phyloP scores from a whole-genome alignment of 2,797 vertebrate genomes.

The Paedocypris micromegethes region DNA sequence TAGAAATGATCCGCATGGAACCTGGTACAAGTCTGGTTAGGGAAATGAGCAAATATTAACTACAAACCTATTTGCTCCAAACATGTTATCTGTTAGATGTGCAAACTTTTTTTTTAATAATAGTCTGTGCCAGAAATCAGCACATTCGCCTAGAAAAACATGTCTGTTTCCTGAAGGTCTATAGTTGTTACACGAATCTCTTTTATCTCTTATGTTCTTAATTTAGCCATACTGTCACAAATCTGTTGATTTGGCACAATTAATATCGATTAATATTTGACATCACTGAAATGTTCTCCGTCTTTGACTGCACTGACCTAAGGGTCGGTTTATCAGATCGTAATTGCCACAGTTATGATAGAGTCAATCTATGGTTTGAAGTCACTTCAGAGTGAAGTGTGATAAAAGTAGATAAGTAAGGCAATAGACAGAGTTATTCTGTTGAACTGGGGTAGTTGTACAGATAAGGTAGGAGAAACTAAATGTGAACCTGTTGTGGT shows the following conservation, averaged over 20 bases:
- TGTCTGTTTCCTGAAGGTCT: not conserved
- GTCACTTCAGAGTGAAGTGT: constrained; percentile 1
- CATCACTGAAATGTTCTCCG: too few relatives aligned
- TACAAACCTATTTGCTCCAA: constrained; percentile 9
- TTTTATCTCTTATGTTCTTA: not conserved
- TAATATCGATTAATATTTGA: too few relatives aligned
- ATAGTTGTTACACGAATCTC: not conserved
- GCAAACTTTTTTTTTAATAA: not conserved
- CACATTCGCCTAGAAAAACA: not conserved
- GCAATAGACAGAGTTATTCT: constrained; percentile 1
- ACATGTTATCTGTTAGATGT: not conserved
- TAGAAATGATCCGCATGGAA: constrained; percentile 45
- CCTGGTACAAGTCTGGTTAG: constrained; percentile 41
- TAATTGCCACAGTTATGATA: constrained; percentile 1
- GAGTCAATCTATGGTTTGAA: not conserved
- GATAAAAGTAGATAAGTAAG: constrained; percentile 13
- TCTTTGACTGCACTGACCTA: not conserved
- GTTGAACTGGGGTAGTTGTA: not conserved
- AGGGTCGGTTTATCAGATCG: not conserved
- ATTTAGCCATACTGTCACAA: too few relatives aligned
- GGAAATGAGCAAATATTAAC: constrained; percentile 39
- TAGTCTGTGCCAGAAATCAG: constrained; percentile 6
- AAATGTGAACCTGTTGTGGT: constrained; percentile 1
- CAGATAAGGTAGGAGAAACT: constrained; percentile 14
- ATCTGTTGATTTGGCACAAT: too few relatives aligned